These are phyloP conservation scores for Calycopis cecrops DNA, from an alignment of 1,140 invertebrate species.

Conservation along the genomic window DNA sequence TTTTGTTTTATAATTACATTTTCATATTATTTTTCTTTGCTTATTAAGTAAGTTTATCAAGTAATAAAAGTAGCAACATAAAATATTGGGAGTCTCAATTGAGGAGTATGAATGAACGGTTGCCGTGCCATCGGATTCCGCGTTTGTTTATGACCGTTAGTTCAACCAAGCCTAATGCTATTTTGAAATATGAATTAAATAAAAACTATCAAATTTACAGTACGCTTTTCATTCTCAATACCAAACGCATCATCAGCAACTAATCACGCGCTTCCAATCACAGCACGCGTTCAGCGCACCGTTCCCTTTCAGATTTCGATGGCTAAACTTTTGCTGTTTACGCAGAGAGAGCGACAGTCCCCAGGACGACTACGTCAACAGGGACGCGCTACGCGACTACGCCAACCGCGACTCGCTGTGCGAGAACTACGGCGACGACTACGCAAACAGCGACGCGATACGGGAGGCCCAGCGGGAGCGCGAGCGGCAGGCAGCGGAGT, in stretches of 20 bases:
- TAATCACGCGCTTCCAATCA: conserved; percentile 26
- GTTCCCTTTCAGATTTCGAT: conserved; percentile 57
- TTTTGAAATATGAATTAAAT: no score
- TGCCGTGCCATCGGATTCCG: no score
- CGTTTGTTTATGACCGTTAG: no score
- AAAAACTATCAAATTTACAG: conserved; percentile 1
- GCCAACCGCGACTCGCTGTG: conserved; percentile 68
- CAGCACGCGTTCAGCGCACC: conserved; percentile 46
- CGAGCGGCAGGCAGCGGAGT: conserved; percentile 51
- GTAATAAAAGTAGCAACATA: no score
- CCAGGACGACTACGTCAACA: conserved; percentile 70
- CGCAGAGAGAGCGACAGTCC: conserved; percentile 71
- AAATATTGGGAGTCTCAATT: no score
- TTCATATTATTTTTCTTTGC: no score
- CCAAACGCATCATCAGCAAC: background rate
- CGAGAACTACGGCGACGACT: conserved; percentile 69
- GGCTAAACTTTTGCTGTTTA: conserved; percentile 68
- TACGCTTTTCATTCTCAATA: conserved; percentile 5
- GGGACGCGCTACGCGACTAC: conserved; percentile 63
- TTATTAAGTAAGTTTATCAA: no score
- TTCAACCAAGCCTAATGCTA: no score
- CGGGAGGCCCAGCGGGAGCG: conserved; percentile 66
- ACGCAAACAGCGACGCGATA: conserved; percentile 70
- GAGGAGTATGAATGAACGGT: no score
- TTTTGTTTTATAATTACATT: no score